A percentile compares a stretch with the other conserved stretches of the same genome.
phyloP scores from a whole-genome alignment of 2,888 invertebrate species.

The Cremastobaeus sp. region DNA sequence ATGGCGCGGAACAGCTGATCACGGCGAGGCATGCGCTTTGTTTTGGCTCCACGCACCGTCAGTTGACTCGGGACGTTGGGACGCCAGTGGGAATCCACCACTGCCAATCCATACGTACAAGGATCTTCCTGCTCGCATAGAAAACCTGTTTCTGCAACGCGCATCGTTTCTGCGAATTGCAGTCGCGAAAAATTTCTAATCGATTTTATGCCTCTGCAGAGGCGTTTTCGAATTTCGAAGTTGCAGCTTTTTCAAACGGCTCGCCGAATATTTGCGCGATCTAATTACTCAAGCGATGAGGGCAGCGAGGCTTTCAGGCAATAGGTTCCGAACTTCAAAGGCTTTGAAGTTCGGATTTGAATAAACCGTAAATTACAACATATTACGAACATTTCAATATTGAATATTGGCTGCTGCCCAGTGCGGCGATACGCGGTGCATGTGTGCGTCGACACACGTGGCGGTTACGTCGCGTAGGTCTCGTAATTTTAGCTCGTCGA shows the following conservation, averaged over 20 bases:
- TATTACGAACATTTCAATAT: constrained; percentile 36
- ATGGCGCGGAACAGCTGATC: constrained; percentile 77
- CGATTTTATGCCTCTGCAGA: too few species aligned
- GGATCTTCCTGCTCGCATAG: too few species aligned
- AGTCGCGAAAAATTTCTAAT: too few species aligned
- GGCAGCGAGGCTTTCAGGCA: too few species aligned
- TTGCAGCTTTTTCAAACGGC: too few species aligned
- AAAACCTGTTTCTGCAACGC: too few species aligned
- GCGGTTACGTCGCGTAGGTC: constrained; percentile 15
- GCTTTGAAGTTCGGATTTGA: constrained; percentile 9
- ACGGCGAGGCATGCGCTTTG: constrained; percentile 67
- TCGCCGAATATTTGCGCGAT: too few species aligned
- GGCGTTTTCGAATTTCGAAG: too few species aligned
- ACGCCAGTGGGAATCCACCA: not conserved
- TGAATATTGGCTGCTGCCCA: constrained; percentile 36
- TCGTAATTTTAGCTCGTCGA: constrained; percentile 29
- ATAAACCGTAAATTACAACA: constrained; percentile 33
- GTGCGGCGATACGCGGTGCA: constrained; percentile 30
- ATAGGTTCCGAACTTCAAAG: too few species aligned
- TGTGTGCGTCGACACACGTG: constrained; percentile 41
- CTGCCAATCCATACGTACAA: not conserved
- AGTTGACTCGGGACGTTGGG: not conserved
- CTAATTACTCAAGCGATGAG: too few species aligned
- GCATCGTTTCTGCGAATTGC: too few species aligned
- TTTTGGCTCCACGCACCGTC: constrained; percentile 45